Evolutionary conservation across 1,140 invertebrate species (phyloP).

Genomic region (Halictus rubicundus): DNA sequence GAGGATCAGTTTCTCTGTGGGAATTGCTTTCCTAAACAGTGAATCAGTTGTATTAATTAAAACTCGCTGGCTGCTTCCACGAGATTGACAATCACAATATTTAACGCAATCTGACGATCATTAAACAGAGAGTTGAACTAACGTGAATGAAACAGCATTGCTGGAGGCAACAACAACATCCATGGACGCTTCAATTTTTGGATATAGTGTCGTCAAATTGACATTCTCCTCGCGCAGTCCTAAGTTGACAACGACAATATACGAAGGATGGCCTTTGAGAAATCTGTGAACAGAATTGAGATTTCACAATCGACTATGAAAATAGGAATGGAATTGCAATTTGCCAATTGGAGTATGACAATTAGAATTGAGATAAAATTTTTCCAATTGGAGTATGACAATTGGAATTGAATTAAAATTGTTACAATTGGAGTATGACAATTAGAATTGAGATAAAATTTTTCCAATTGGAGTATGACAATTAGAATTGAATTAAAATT

Average conservation of each 20-base stretch:
- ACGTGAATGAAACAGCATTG: constrained; percentile 57
- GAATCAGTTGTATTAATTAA: background rate
- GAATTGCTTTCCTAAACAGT: constrained; percentile 16
- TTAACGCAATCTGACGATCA: too few species aligned
- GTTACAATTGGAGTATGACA: too few species aligned
- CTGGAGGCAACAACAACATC: constrained; percentile 77
- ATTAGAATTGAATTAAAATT: too few species aligned
- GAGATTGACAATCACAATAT: too few species aligned
- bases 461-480: too few species aligned
- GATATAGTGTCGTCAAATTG: constrained; percentile 74
- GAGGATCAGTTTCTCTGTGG: constrained; percentile 23
- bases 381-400: too few species aligned
- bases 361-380: too few species aligned
- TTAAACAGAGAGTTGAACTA: background rate
- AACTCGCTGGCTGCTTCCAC: background rate
- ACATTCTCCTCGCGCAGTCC: constrained; percentile 72
- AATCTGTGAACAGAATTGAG: constrained; percentile 68
- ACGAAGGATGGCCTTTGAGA: constrained; percentile 75
- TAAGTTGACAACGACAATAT: constrained; percentile 81
- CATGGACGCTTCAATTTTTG: constrained; percentile 72
- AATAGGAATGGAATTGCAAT: too few species aligned
- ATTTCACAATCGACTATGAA: too few species aligned
- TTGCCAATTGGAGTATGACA: too few species aligned
- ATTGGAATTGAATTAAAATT: too few species aligned
- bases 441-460: too few species aligned